Conservation (phyloP, 2,797 vertebrate genomes). For the Chloroceryle inda region DNA sequence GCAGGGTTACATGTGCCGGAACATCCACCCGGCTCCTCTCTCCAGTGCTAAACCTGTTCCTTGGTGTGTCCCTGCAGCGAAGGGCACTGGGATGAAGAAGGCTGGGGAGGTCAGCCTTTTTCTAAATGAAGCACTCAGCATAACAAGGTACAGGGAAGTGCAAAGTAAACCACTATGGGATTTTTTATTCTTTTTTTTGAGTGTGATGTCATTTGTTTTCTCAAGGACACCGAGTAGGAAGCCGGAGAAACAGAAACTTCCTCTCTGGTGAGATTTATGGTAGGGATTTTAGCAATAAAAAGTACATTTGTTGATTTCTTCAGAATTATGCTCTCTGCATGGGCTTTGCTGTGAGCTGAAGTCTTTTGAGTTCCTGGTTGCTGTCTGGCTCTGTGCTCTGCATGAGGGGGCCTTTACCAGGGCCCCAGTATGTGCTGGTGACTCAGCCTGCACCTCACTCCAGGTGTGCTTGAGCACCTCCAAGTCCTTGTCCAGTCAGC, state of each 20-base stretch:
- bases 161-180: neutral
- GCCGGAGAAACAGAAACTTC: conserved; percentile 71
- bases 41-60: conserved; percentile 51
- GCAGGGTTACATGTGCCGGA: conserved; percentile 38
- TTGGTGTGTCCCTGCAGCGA: conserved; percentile 31
- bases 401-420: neutral
- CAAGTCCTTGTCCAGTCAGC: neutral
- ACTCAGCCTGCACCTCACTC: neutral
- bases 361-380: neutral
- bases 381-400: accelerated
- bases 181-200: neutral
- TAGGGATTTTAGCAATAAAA: conserved; percentile 44
- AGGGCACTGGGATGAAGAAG: conserved; percentile 64
- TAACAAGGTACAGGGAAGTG: conserved; percentile 58
- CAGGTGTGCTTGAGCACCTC: neutral
- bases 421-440: accelerated
- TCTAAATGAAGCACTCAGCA: conserved; percentile 66
- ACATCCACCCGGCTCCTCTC: conserved; percentile 50
- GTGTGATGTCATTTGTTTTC: conserved; percentile 58
- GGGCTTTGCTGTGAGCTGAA: neutral
- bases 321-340: neutral
- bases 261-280: conserved; percentile 64
- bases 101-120: conserved; percentile 58
- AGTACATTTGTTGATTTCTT: conserved; percentile 21
- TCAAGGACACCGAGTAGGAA: conserved; percentile 75